Evolutionary conservation across 1,140 invertebrate species (phyloP).

Genomic region (Musca vetustissima): DNA sequence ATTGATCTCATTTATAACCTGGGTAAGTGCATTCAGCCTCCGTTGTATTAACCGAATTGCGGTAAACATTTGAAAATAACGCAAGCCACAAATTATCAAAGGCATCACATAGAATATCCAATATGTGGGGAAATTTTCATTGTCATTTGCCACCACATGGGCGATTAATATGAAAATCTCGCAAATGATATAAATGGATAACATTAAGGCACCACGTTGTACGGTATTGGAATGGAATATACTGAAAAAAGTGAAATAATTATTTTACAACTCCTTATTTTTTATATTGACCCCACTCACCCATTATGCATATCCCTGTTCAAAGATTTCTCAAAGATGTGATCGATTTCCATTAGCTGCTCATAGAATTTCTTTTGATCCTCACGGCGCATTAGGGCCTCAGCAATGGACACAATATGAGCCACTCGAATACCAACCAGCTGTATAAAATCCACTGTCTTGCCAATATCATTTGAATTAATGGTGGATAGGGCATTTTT

Average conservation of each 20-base stretch:
- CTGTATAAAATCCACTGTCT: constrained; percentile 49
- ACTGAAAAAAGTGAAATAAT: neutral
- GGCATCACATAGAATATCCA: constrained; percentile 48
- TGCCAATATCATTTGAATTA: constrained; percentile 34
- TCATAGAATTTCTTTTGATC: constrained; percentile 32
- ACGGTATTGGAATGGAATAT: constrained; percentile 26
- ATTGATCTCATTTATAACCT: constrained; percentile 33
- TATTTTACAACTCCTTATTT: neutral
- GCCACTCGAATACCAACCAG: constrained; percentile 47
- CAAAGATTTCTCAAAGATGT: constrained; percentile 34
- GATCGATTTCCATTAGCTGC: constrained; percentile 42
- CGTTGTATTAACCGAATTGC: constrained; percentile 36
- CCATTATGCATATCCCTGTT: constrained; percentile 35
- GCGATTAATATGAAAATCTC: constrained; percentile 38
- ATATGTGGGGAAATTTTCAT: constrained; percentile 33
- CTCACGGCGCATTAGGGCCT: constrained; percentile 36
- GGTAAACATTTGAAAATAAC: constrained; percentile 49
- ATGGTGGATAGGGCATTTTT: constrained; percentile 6
- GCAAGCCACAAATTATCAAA: constrained; percentile 40
- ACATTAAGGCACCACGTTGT: constrained; percentile 33
- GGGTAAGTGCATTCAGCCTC: constrained; percentile 36
- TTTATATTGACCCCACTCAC: constrained; percentile 7
- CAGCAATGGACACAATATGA: constrained; percentile 38
- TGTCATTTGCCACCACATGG: constrained; percentile 28
- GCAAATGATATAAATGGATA: constrained; percentile 37